Base-by-base conservation (phyloP, 2,113 vertebrate genomes). In the Ceyx cyanopectus region DNA sequence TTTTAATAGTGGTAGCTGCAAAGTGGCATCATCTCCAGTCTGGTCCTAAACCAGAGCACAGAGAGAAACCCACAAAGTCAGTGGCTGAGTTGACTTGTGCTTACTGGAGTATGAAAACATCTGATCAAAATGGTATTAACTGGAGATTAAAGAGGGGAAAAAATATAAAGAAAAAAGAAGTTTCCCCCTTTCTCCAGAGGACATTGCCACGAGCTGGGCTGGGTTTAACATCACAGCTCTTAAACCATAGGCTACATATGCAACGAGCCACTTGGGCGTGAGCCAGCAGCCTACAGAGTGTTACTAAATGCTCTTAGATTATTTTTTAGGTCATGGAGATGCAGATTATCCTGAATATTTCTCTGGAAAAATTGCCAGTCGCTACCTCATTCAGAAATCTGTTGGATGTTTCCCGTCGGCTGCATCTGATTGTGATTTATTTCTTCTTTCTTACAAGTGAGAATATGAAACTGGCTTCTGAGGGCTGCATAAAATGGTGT, bases 401-500 rank as follows among this genome's bases (percentile, higher is more conserved):
- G 37, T 61, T 76, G 81, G 87, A 45, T 1, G 0, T 88, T 94
- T 79, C 50, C 40, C 11, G 0, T 58, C 53, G 48, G 80, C 53
- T 87, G 68, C 57, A 46, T 85, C 48, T 60, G 62, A 67, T 32
- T 45, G 37, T 12, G 43, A 62, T 30, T 57, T 41, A 48, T 51
- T 66, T 66, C 8, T 15, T 27, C 19, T 70, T 37, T 40, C 34
- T 51, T 74, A 51, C 34, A 57, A 77, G 92, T 73, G 83, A 68
- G 96, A 85, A 82, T 72, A 26, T 54, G 76, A 57, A 57, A 85
- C 91, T 95, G 54, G 4, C 68, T 95, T 90, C 76, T 29, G 89
- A 95, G 90, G 53, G 53, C 93, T 85, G 93, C 90, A 90, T 93
- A 95, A 96, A 94, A 87, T 41, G 82, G 73, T 88, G 73, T 92